Base-by-base conservation (phyloP, 2,113 vertebrate species). In the Abramis brama region DNA sequence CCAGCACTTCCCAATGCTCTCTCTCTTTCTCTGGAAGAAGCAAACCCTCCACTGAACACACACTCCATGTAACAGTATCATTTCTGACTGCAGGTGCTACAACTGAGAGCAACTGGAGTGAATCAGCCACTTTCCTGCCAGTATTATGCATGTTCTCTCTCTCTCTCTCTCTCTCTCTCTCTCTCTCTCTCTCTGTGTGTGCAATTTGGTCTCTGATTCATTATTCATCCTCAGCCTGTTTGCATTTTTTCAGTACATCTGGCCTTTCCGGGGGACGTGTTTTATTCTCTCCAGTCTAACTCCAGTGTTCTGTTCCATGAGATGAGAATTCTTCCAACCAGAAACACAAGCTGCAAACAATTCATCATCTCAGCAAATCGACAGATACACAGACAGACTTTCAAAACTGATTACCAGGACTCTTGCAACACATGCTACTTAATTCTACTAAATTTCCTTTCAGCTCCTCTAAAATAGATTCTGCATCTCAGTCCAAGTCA, bases 31-130 rank as follows among this genome's bases (percentile, higher is more conserved):
- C 82, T 85, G 71, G 75, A 90, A 83, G 86, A 84, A 85, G 81
- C 83, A 30, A 81, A 66, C 85, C 85, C 81, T 25, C 79, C 47
- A 33, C 59, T 83, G 90, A 89, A 85, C 86, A 80, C 87, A 87
- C 85, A 75, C 25, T 4, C 87, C 77, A 85, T 90, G 88, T 89
- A 88, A 89, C 50, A 77, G 88, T 88, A 86, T 88, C 84, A 82
- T 60, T 73, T 86, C 79, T 89, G 87, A 89, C 90, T 91, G 90
- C 91, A 92, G 92, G 90, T 93, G 91, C 88, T 74, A 86, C 55
- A 79, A 87, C 82, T 64, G 86, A 83, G 11, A 86, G 19, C 87
- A 43, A 64, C 59, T 85, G 64, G 84, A 45, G 83, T 89, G 86
- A 85, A 82, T 36, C 86, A 77, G 78, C 82, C 62, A 59, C 74